Evolutionary conservation across 2,113 vertebrate species (phyloP), one percentile per base, ranked within the genome.

Genomic region (Anoura caudifer): DNA sequence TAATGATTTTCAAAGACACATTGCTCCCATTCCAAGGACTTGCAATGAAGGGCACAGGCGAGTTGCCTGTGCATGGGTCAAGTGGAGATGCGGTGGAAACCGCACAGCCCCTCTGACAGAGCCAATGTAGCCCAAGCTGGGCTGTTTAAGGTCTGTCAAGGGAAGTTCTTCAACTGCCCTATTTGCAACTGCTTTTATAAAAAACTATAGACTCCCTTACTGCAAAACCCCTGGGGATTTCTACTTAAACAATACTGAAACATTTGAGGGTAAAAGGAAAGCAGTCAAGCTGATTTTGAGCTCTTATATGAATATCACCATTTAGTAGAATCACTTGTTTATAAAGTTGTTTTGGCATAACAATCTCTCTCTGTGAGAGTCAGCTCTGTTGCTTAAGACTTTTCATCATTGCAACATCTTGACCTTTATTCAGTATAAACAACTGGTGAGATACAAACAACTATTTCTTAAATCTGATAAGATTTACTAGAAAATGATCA

Each of bases 371-470:
- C 50, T 4, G 0, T 15, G 31, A 52, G 56, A 92, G 85, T 75
- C 56, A 77, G 10, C 59, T 82, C 52, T 76, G 50, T n/a, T 45
- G 45, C 77, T 91, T 15, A n/a, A 94, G 88, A 86, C 72, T 69
- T 96, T 61, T 88, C 52, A 65, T 83, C 82, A 91, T 94, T 94
- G 96, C 95, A 95, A 97, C 88, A 96, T 89, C 91, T 72, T 96
- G 94, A 96, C 93, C 81, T 96, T 97, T 91, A 87, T 77, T 80
- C 16, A 73, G 47, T 45, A 95, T 50, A 92, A 98, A 85, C 87
- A 95, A 88, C 91, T 96, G 91, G n/a, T 91, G 50, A 96, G 61
- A 67, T 45, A 52, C 11, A 87, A 95, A 95, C 73, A 97, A 54
- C 75, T 86, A 38, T 54, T 81, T 79, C 50, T 87, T 31, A 87